Evolutionary conservation across 2,113 vertebrate species (phyloP).

Genomic region (Phrynocephalus versicolor): DNA sequence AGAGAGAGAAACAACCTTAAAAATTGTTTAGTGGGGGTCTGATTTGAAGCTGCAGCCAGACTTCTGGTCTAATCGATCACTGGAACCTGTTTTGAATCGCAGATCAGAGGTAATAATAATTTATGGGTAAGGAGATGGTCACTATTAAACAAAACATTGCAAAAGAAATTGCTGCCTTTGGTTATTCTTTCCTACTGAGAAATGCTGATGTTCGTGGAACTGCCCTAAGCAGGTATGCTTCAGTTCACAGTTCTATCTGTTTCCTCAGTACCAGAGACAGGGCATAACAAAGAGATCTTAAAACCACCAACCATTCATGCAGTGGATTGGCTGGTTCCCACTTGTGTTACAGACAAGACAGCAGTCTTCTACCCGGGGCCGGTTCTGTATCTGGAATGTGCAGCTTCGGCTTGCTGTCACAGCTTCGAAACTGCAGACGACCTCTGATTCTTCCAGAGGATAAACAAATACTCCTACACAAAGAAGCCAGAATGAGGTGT

Average conservation of each 20-base stretch:
- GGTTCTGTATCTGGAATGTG: conserved; percentile 87
- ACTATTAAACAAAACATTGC: neutral
- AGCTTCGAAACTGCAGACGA: conserved; percentile 89
- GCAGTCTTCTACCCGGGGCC: conserved; percentile 81
- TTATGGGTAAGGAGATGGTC: neutral
- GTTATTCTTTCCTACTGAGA: neutral
- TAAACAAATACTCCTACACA: conserved; percentile 91
- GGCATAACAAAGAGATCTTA: too few relatives aligned
- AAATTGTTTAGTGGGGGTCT: too few relatives aligned
- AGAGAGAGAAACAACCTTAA: too few relatives aligned
- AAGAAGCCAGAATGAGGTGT: neutral
- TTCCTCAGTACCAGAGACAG: neutral
- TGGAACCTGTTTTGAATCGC: neutral
- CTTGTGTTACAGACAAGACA: conserved; percentile 80
- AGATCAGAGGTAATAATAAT: neutral
- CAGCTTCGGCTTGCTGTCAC: conserved; percentile 79
- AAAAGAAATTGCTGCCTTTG: neutral
- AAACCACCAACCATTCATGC: conserved; percentile 70
- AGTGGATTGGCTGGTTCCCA: conserved; percentile 73
- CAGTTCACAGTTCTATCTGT: neutral
- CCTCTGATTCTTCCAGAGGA: conserved; percentile 90
- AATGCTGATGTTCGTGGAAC: neutral
- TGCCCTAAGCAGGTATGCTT: neutral
- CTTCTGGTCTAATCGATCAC: neutral
- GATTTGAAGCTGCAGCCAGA: too few relatives aligned